Conservation (phyloP, 2,113 vertebrate species). For the Phaethon lepturus region DNA sequence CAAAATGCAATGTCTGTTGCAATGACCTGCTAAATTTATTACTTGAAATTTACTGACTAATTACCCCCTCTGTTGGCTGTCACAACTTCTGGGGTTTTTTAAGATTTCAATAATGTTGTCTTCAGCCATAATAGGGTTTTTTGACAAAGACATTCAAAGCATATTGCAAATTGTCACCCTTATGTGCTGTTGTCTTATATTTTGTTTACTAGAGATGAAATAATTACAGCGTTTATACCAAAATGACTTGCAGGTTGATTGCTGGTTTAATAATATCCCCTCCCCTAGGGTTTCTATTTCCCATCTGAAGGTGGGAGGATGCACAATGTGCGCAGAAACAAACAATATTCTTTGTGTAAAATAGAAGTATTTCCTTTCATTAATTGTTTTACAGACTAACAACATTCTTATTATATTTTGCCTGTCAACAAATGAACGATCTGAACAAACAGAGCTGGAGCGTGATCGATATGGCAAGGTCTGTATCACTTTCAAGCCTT, state of each 20-base stretch:
- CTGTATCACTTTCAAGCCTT: constrained; percentile 34
- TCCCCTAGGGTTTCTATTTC: constrained; percentile 37
- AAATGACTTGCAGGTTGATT: constrained; percentile 55
- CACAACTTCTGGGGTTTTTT: neutral
- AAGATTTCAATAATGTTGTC: neutral
- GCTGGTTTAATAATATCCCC: constrained; percentile 48
- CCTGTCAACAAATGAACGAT: constrained; percentile 45
- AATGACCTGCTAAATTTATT: constrained; percentile 26
- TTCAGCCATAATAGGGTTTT: constrained; percentile 14
- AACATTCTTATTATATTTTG: constrained; percentile 31
- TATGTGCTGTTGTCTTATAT: constrained; percentile 47
- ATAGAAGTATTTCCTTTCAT: constrained; percentile 25
- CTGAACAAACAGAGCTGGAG: constrained; percentile 2
- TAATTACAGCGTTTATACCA: constrained; percentile 57
- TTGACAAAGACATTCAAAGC: constrained; percentile 52
- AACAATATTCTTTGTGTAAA: constrained; percentile 35
- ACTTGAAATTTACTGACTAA: constrained; percentile 24
- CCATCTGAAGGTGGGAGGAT: constrained; percentile 42
- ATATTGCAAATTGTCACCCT: constrained; percentile 51
- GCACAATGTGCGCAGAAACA: neutral
- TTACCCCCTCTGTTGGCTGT: neutral
- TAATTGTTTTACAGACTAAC: constrained; percentile 20
- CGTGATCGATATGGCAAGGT: constrained; percentile 48
- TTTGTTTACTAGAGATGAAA: constrained; percentile 54
- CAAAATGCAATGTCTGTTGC: neutral